Evolutionary conservation across 30 jellyfish, hydroid and myxozoan species (phyloP), one percentile per base, ranked within the genome.

Genomic region (Aurelia coerulea): DNA sequence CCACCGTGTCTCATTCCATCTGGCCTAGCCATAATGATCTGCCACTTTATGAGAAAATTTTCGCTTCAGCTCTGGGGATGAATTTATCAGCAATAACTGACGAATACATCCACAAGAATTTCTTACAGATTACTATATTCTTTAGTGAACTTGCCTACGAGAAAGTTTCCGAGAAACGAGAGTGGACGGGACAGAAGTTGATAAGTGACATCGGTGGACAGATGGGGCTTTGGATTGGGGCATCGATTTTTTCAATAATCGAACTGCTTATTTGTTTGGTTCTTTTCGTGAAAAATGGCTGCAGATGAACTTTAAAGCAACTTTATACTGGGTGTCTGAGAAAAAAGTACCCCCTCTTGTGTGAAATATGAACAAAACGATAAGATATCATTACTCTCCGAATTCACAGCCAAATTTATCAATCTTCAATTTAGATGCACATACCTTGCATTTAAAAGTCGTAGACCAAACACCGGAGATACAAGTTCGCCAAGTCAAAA

Each of bases 121-220:
- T 64, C 34, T n/a, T 64, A n/a, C 74, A 41, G 32, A 41, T 64
- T 41, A 64, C 9, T n/a, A 18, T 64, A 64, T 64, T 64, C 35
- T 64, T 64, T 39, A 12, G 16, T n/a, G 74, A 64, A 18, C 74
- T 64, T 10, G 74, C 74, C 12, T 64, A 64, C 74, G 74, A 64
- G 35, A 64, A 64, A 18, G 74, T 64, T 9, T 35, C 32, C 34
- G 74, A 64, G 32, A 41, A n/a, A n/a, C 49, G 49, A n/a, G 74
- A n/a, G 35, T 64, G 74, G 74, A 64, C 74, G 15, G 15, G 34
- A n/a, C 35, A 64, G 35, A 64, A 64, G 35, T 12, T 64, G 49
- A 41, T 64, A 12, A 64, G 74, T 64, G 74, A 64, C 74, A 64
- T 64, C 35, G 74, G 74, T 5, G 74, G 74, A 10, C 74, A 64